Evolutionary conservation across 2,113 vertebrate genomes (phyloP).

Genomic region (Cyanocitta stelleri): DNA sequence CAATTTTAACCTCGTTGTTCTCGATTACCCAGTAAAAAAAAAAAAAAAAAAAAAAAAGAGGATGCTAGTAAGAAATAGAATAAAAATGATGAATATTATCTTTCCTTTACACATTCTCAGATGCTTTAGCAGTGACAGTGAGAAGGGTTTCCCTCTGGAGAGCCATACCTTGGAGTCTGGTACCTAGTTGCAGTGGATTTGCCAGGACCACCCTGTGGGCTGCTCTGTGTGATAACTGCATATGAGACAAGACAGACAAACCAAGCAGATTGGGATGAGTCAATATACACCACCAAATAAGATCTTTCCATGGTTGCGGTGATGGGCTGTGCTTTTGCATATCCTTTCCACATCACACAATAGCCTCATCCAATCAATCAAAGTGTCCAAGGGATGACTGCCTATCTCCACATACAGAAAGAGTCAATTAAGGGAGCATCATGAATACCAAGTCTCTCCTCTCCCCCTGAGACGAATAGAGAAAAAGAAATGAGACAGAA

Average conservation of each 20-base stretch:
- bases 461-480: background rate
- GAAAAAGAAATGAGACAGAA: conserved; percentile 22
- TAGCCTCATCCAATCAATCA: background rate
- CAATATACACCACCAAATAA: background rate
- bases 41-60: background rate
- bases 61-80: background rate
- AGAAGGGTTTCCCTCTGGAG: background rate
- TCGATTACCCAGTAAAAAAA: rapidly evolving
- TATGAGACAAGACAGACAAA: background rate
- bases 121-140: background rate
- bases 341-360: background rate
- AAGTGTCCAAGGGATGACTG: background rate
- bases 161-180: background rate
- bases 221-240: background rate
- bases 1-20: background rate
- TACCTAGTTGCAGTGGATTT: background rate
- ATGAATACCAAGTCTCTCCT: conserved; percentile 1
- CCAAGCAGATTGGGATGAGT: background rate
- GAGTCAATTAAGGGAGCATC: conserved; percentile 12
- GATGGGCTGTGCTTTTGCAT: background rate
- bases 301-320: background rate
- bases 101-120: background rate
- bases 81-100: background rate
- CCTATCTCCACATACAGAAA: background rate
- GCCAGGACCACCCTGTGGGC: background rate